Base-by-base conservation (phyloP, 2,888 invertebrate species). In the Drosophila seclusa region DNA sequence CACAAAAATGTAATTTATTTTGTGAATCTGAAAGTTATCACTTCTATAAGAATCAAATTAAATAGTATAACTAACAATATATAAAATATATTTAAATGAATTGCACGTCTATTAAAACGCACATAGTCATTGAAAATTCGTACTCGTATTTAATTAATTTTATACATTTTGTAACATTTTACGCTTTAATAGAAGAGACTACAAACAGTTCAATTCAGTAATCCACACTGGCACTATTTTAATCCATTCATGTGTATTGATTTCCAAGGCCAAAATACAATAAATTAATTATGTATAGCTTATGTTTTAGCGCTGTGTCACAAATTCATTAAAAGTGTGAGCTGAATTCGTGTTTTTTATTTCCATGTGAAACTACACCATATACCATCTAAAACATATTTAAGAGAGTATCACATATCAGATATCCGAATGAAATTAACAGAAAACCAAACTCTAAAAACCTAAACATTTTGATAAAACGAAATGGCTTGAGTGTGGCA, bases 31-130 rank as follows among this genome's bases (percentile, higher is more conserved):
- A 32, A 40, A 32, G 34, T 50, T 48, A 32, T 36, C 48, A 50
- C 31, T 57, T 52, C 38, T 55, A 27, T 59, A 50, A 29, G 53
- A 55, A 38, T 34, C 77, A 70, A 53, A 27, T 73, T 73, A 73
- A 69, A 62, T 57, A 61, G 55, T 62, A 31, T 34, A 61, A 31
- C 57, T 54, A 38, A 18, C 36, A 32, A 52, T 27, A 36, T 36
- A 42, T n/a, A 11, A 29, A 58, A 58, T 67, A 64, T 74, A 74
- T 73, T 57, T 34, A 57, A 48, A 45, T 8, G 18, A 72, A 63
- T 48, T 11, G 59, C 81, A 77, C 77, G 57, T 55, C 53, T 65
- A 70, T 80, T 77, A 70, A 78, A 54, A 60, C 18, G 77, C 77
- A 77, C 73, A 53, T 68, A 68, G 63, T 45, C 67, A 45, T 40